Conservation (phyloP, 2,113 vertebrate species). For the Nothobranchius furzeri region DNA sequence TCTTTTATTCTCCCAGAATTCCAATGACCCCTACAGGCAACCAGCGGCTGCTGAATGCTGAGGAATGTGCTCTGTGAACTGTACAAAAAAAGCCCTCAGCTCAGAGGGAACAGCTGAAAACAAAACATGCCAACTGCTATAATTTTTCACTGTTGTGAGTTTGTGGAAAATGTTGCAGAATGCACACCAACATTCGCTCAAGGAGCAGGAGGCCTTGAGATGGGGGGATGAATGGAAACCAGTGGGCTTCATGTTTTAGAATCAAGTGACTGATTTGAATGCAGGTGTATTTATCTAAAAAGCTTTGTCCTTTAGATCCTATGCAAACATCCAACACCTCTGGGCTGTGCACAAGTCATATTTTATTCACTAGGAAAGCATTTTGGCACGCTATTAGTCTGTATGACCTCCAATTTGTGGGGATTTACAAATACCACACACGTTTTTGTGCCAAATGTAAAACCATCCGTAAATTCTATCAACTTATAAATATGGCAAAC, state of each 20-base stretch:
- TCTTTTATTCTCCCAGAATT: constrained; percentile 79
- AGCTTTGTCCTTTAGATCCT: constrained; percentile 8
- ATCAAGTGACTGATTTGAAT: neutral
- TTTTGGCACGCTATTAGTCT: constrained; percentile 72
- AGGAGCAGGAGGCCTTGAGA: constrained; percentile 12
- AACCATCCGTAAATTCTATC: constrained; percentile 78
- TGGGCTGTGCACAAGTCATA: constrained; percentile 64
- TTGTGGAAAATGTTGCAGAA: constrained; percentile 80
- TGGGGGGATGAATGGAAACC: neutral
- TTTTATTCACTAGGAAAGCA: constrained; percentile 73
- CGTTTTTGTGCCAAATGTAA: constrained; percentile 70
- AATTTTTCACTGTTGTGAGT: constrained; percentile 86
- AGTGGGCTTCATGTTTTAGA: constrained; percentile 4
- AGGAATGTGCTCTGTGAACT: constrained; percentile 98
- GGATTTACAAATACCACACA: constrained; percentile 74
- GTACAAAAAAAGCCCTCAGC: constrained; percentile 89
- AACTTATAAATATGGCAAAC: constrained; percentile 76
- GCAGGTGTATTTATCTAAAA: constrained; percentile 2
- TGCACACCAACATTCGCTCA: constrained; percentile 45
- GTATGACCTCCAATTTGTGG: constrained; percentile 71
- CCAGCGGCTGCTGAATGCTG: constrained; percentile 84
- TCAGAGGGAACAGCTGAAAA: constrained; percentile 88
- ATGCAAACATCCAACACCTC: constrained; percentile 49
- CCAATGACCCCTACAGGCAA: constrained; percentile 92
- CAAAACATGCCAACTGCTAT: constrained; percentile 93